phyloP scores from a whole-genome alignment of 2,888 invertebrate genomes.

The Muschampia plurimacula region DNA sequence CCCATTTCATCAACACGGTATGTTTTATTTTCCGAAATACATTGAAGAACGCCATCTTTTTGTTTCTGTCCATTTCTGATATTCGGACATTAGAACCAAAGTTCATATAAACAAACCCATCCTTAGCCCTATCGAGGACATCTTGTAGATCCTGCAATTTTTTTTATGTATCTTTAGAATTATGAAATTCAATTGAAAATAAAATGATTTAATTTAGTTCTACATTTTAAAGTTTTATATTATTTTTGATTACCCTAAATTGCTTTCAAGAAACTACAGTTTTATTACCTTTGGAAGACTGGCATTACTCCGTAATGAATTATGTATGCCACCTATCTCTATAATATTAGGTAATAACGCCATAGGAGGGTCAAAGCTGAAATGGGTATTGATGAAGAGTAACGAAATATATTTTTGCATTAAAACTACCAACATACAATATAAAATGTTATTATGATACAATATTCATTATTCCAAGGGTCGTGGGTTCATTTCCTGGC shows the following conservation, averaged over 20 bases:
- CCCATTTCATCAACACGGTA: constrained; percentile 89
- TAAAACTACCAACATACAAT: too few relatives aligned
- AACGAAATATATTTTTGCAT: constrained; percentile 72
- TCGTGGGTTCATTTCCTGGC: too few relatives aligned
- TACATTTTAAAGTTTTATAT: background rate
- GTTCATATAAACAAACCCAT: constrained; percentile 86
- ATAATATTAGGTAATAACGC: constrained; percentile 84
- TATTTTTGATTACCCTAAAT: background rate
- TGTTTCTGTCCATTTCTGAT: constrained; percentile 78
- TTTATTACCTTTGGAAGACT: constrained; percentile 57
- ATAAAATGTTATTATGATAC: too few relatives aligned
- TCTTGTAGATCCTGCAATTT: constrained; percentile 77
- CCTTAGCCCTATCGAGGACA: constrained; percentile 76
- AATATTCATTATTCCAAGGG: too few relatives aligned
- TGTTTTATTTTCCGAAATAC: constrained; percentile 85
- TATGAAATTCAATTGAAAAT: background rate
- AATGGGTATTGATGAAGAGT: constrained; percentile 80
- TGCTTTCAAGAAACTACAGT: background rate
- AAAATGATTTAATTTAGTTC: background rate
- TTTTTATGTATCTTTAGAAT: constrained; percentile 40
- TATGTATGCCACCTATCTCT: constrained; percentile 85
- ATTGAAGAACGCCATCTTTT: constrained; percentile 79
- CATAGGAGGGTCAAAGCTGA: constrained; percentile 73
- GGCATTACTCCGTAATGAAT: constrained; percentile 57
- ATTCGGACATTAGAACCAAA: constrained; percentile 86